Percentiles rank a stretch among this genome's conserved stretches.
These are phyloP conservation scores for Linepithema humile DNA, from an alignment of 1,140 invertebrate species.

Conservation along the genomic window DNA sequence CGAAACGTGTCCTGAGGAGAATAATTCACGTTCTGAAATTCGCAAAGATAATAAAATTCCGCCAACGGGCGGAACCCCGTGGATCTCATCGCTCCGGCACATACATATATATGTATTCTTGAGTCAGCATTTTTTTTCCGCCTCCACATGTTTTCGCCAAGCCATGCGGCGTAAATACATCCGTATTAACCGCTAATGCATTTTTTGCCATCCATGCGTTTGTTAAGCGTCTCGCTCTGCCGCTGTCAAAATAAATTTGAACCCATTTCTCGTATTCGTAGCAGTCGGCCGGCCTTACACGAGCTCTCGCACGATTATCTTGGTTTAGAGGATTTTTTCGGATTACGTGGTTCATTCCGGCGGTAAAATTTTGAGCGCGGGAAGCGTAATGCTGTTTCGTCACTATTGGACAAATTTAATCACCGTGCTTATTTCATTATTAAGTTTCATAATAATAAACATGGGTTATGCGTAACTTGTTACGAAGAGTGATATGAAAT, in stretches of 20 bases:
- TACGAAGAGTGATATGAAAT: not conserved
- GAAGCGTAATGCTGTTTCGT: not conserved
- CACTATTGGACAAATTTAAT: not conserved
- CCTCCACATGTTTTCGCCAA: not conserved
- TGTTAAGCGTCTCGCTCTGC: constrained; percentile 22
- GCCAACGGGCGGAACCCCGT: not conserved
- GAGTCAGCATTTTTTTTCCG: constrained; percentile 36
- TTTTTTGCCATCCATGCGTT: constrained; percentile 25
- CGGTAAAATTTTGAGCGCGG: not conserved
- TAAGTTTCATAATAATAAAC: not conserved
- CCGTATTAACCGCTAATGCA: constrained; percentile 47
- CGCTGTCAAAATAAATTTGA: constrained; percentile 36
- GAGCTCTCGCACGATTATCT: not conserved
- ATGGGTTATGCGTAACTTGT: not conserved
- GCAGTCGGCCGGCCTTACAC: not conserved
- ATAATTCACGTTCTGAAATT: constrained; percentile 24
- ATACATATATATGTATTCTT: constrained; percentile 16
- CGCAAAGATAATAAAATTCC: constrained; percentile 24
- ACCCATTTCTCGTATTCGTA: constrained; percentile 33
- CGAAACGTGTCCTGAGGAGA: constrained; percentile 5
- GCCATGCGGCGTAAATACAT: constrained; percentile 15
- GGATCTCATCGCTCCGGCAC: not conserved
- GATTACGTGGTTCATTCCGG: not conserved
- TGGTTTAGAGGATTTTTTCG: not conserved
- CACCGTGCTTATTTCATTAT: not conserved